Percentiles rank a stretch among this genome's conserved stretches.
Conservation (phyloP, 2,888 invertebrate genomes). For the Diachrysia chrysitis region DNA sequence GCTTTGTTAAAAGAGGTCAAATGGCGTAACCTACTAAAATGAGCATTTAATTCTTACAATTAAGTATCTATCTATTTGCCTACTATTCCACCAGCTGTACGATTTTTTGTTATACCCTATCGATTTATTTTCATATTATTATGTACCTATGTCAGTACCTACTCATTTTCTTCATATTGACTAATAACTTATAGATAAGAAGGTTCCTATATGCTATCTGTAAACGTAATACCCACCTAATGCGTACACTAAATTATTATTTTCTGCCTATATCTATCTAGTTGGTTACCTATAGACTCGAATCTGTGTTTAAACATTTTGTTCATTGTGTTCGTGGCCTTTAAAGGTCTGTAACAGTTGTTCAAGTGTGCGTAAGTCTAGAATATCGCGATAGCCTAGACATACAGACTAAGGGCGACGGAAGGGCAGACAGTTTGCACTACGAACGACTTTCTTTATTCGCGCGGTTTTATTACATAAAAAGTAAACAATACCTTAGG, state of each 20-base stretch:
- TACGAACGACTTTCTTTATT: constrained; percentile 47
- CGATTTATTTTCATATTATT: no score
- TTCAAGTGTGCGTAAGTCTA: constrained; percentile 42
- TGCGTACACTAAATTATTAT: no score
- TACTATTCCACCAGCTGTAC: no score
- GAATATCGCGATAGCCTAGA: constrained; percentile 54
- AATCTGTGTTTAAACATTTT: constrained; percentile 33
- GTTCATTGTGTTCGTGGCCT: constrained; percentile 45
- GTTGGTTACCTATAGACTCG: constrained; percentile 7
- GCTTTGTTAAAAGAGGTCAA: constrained; percentile 49
- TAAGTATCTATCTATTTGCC: neutral
- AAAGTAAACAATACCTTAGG: constrained; percentile 37
- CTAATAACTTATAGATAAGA: no score
- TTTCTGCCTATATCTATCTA: no score
- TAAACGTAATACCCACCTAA: no score
- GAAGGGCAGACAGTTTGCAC: constrained; percentile 76
- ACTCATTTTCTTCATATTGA: no score
- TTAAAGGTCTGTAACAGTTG: constrained; percentile 25
- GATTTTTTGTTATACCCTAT: no score
- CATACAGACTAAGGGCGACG: constrained; percentile 70
- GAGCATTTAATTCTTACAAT: neutral
- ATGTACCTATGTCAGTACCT: no score
- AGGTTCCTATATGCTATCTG: no score
- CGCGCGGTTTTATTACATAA: constrained; percentile 33
- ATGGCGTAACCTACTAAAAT: constrained; percentile 47